These are phyloP conservation scores for Tipula helvola DNA, from an alignment of 2,888 invertebrate genomes.

Conservation along the genomic window DNA sequence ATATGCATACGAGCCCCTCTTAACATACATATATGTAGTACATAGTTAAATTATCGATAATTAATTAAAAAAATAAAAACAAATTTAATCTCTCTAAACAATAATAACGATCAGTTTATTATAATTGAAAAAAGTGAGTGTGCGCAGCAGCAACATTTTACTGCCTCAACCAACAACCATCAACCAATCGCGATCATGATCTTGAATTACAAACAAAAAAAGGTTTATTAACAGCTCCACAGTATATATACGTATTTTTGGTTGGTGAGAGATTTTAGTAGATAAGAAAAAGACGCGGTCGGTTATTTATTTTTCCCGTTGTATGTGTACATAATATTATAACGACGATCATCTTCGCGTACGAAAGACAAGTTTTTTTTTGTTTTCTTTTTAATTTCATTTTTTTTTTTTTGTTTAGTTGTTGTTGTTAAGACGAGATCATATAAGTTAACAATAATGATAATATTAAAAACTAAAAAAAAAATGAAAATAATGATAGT, in stretches of 20 bases:
- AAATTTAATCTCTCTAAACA: not conserved
- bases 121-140: not conserved
- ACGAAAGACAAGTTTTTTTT: not conserved
- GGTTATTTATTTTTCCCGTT: not conserved
- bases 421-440: not conserved
- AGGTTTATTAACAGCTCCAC: not conserved
- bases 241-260: not conserved
- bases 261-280: constrained; percentile 4
- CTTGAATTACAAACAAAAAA: not conserved
- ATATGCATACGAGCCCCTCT: not conserved
- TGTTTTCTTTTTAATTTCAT: not conserved
- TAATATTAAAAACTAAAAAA: not conserved
- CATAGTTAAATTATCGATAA: not conserved
- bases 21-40: not conserved
- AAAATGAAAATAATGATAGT: not conserved
- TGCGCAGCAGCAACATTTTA: not conserved
- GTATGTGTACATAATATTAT: not conserved
- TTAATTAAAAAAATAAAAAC: not conserved
- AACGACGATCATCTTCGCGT: not conserved
- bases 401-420: not conserved
- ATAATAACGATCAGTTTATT: not conserved
- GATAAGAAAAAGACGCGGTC: not conserved
- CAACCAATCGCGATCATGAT: not conserved
- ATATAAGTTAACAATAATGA: constrained; percentile 4
- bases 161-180: not conserved